These are phyloP conservation scores for Chondrilla cf. caribensis DNA, from an alignment of 37 sponge, comb jelly and placozoan genomes.

Conservation along the genomic window DNA sequence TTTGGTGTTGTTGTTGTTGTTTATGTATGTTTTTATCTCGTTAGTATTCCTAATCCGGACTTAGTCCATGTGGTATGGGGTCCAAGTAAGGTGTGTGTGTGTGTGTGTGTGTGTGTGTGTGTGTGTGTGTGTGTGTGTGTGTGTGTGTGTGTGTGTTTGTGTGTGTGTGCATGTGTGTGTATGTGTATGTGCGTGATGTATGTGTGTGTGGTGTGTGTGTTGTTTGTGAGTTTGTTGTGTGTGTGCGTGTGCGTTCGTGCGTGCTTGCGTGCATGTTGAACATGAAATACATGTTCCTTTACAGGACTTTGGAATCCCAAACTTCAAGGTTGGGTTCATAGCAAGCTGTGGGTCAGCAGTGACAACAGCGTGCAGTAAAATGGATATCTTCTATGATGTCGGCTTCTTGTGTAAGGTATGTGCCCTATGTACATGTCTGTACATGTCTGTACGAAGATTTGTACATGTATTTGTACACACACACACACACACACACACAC, in stretches of 20 bases:
- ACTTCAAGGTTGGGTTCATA: background rate
- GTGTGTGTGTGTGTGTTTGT: too few relatives aligned
- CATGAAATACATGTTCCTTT: background rate
- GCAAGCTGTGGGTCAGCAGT: background rate
- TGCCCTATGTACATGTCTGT: too few relatives aligned
- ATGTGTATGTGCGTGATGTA: background rate
- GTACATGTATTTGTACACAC: too few relatives aligned
- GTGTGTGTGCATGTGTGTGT: too few relatives aligned
- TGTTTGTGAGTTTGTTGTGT: too few relatives aligned
- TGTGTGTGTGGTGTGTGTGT: too few relatives aligned
- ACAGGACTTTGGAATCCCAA: background rate
- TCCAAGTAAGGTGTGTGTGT: slow-evolving; percentile 3
- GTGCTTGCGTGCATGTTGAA: background rate
- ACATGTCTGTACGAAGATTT: too few relatives aligned
- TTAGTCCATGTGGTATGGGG: slow-evolving; percentile 15
- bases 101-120: slow-evolving; percentile 14
- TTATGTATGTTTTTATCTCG: too few relatives aligned
- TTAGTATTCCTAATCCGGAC: background rate
- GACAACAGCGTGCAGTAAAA: background rate
- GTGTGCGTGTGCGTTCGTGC: background rate
- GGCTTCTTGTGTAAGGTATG: too few relatives aligned
- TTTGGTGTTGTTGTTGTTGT: too few relatives aligned
- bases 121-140: background rate
- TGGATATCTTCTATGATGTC: too few relatives aligned
- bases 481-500: too few relatives aligned